A percentile compares a stretch with the other conserved stretches of the same genome.
These are phyloP conservation scores for Imbricaverruca yamaguchii DNA, from an alignment of 2,888 invertebrate genomes.

Conservation along the genomic window DNA sequence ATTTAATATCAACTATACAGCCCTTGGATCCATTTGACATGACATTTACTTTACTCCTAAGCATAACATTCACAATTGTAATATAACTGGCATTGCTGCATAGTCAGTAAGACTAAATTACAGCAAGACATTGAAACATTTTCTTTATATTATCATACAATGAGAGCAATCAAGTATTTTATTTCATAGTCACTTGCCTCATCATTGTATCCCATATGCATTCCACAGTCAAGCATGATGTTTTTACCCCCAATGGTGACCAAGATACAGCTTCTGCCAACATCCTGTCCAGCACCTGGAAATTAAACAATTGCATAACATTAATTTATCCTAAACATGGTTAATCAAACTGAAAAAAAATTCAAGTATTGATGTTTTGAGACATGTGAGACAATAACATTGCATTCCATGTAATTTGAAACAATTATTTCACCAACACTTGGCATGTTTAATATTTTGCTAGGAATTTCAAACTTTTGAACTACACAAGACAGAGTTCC, in stretches of 20 bases:
- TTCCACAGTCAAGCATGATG: slow-evolving; percentile 99
- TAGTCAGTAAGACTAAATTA: too few relatives aligned
- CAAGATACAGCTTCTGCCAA: slow-evolving; percentile 93
- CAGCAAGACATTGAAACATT: too few relatives aligned
- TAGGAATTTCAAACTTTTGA: background rate
- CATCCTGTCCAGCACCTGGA: slow-evolving; percentile 82
- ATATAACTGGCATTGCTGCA: too few relatives aligned
- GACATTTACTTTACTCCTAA: too few relatives aligned
- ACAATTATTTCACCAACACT: background rate
- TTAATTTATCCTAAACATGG: background rate
- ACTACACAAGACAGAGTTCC: background rate
- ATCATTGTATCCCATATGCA: slow-evolving; percentile 98
- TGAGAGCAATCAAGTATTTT: background rate
- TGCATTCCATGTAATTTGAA: too few relatives aligned
- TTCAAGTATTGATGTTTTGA: background rate
- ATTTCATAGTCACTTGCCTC: slow-evolving; percentile 48
- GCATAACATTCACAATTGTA: too few relatives aligned
- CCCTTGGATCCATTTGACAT: too few relatives aligned
- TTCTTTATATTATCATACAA: background rate
- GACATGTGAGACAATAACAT: background rate
- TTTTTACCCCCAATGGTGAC: slow-evolving; percentile 95
- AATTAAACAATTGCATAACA: background rate
- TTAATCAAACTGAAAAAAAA: background rate
- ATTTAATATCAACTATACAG: too few relatives aligned
- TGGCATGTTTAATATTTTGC: background rate